Base-by-base conservation (phyloP, 2,797 vertebrate genomes). In the Molothrus ater region DNA sequence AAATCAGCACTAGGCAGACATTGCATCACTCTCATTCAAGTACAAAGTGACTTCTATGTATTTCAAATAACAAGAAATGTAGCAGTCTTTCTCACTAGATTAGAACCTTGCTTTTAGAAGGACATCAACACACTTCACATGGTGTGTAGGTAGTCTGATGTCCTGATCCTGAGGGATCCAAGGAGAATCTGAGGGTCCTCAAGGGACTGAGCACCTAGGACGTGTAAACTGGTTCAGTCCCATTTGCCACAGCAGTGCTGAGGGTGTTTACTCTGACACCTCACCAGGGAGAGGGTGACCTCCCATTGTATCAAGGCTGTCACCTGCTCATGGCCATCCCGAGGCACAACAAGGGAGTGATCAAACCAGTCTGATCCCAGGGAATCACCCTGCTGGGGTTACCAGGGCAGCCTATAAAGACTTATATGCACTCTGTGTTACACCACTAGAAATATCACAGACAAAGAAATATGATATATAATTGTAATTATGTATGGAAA, bases 271-370 rank as follows among this genome's bases (percentile, higher is more conserved):
- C 3, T 1, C 25, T 40, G 56, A 31, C 21, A 53, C 17, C 53
- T 15, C 21, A 31, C 4, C 11, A 6, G 29, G 17, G 38, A 51
- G 20, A 43, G 19, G 3, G 3, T 28, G 21, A 22, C 72, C 10
- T 90, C n/a, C 34, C 8, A 2, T 26, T 56, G 10, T 22, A 45
- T n/a, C 59, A 31, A 50, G 17, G 32, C 17, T 50, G 48, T 43
- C 25, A 50, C 28, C 36, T 56, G 50, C 42, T n/a, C 56, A 6
- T 12, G 22, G 54, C 3, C 7, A 43, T 36, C 16, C 48, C 0
- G 0, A 75, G 79, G 13, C 20, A 76, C 32, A 45, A 10, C 32
- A 51, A 57, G 20, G 25, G 11, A 57, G 29, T 0, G 0, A 6
- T 36, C 24, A 89, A 64, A 50, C 17, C n/a, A 71, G 29, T 40